These are phyloP conservation scores for Tupaia tana DNA, from an alignment of 2,113 vertebrate genomes.

Conservation along the genomic window DNA sequence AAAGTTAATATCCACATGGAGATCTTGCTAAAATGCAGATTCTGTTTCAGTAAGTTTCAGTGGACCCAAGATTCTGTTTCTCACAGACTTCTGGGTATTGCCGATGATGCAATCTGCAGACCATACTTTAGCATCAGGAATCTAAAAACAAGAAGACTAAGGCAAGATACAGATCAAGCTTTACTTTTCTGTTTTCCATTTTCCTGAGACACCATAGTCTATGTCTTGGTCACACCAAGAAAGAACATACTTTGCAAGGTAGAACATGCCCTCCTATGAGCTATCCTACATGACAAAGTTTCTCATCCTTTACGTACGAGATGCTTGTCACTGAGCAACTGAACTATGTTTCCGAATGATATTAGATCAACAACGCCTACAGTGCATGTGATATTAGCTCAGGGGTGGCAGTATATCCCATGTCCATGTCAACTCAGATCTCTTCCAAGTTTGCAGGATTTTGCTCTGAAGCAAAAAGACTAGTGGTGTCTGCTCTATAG, in stretches of 20 bases:
- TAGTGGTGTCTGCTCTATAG: background rate
- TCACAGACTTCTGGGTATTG: background rate
- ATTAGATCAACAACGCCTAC: background rate
- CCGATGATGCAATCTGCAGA: background rate
- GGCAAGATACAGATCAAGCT: background rate
- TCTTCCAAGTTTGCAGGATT: background rate
- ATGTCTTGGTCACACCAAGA: background rate
- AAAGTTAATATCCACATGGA: background rate
- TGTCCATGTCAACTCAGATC: background rate
- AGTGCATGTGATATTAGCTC: background rate
- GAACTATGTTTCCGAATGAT: background rate
- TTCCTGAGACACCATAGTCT: background rate
- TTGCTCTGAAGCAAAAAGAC: background rate
- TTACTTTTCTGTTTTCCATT: background rate
- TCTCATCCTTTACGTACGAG: background rate
- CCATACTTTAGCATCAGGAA: background rate
- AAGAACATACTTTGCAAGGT: background rate
- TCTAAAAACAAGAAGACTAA: constrained; percentile 43
- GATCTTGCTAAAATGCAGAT: constrained; percentile 3
- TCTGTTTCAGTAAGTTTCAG: background rate
- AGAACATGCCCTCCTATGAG: background rate
- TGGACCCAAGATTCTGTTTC: background rate
- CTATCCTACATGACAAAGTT: background rate
- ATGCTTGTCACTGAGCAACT: background rate
- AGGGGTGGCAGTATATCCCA: background rate